Base-by-base conservation (phyloP, 2,113 vertebrate genomes). In the Ginglymostoma cirratum region DNA sequence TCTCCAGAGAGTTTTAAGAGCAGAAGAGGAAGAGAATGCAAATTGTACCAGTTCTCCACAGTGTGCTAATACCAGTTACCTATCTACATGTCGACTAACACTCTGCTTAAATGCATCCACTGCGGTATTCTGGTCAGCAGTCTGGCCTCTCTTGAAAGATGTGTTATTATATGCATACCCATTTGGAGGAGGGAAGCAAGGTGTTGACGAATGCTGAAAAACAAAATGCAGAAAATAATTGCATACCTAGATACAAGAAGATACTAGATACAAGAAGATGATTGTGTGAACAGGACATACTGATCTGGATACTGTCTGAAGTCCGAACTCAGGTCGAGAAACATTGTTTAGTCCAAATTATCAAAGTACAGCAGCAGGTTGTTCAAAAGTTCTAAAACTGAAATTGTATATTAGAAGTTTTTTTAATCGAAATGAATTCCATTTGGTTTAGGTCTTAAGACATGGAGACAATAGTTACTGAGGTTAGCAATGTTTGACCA, bases 81-180 rank as follows among this genome's bases (percentile, higher is more conserved):
- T 97, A 0, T 97, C 97, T 66, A 96, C 97, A 0, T 96, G 97
- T 80, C 96, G 97, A 86, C 96, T 96, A 21, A 97, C 85, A 52
- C 66, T 95, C 42, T 95, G 94, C 27, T 72, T 95, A 72, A 48
- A 95, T 52, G 94, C 67, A 72, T 97, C 97, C 89, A 96, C 97
- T 0, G 96, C 85, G 8, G 96, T 97, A 0, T 89, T 96, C 96
- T 97, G 97, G 0, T 97, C 97, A 2, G 95, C 0, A 0, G 83
- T 0, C 97, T 97, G 97, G 95, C 96, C 78, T 96, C 97, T 97
- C 69, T 95, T 95, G 94, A 97, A 94, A 0, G 97, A 97, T 96
- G 97, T 96, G 87, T 97, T 97, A 0, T 97, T 96, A 83, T 97
- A 97, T 0, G 97, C 97, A 96, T 97, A 98, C 97, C 98, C 98